phyloP scores from a whole-genome alignment of 2,888 invertebrate genomes.

The Drosophila helvetica region DNA sequence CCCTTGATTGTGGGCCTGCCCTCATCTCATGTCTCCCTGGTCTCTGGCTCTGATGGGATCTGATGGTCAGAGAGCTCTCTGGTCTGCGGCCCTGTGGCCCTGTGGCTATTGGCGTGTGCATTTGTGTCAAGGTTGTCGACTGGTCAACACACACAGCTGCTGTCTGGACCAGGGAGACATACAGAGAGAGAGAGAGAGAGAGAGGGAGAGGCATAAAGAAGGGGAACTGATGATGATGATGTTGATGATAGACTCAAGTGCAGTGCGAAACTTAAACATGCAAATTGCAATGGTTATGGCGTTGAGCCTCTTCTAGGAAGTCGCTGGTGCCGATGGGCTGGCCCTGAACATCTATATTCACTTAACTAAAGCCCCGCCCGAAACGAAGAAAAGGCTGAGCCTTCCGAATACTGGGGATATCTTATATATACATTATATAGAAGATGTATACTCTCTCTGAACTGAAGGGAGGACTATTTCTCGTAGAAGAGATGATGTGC shows the following conservation, averaged over 20 bases:
- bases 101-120: conserved; percentile 26
- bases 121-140: conserved; percentile 49
- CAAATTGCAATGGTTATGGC: conserved; percentile 33
- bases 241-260: conserved; percentile 31
- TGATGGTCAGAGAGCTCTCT: neutral
- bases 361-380: neutral
- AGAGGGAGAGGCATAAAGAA: conserved; percentile 5
- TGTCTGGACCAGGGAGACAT: conserved; percentile 16
- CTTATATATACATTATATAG: too few species aligned
- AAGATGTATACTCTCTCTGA: too few species aligned
- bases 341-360: conserved; percentile 33
- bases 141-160: conserved; percentile 28
- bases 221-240: conserved; percentile 10
- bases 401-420: too few species aligned
- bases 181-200: conserved; percentile 4
- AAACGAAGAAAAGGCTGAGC: neutral
- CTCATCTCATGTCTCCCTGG: neutral
- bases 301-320: conserved; percentile 30
- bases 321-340: conserved; percentile 15
- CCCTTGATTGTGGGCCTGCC: conserved; percentile 13
- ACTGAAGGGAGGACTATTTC: too few species aligned
- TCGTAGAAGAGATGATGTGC: too few species aligned
- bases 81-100: conserved; percentile 4
- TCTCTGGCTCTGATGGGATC: conserved; percentile 5
- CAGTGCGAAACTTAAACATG: conserved; percentile 37